Percentiles rank a stretch among this genome's conserved stretches.
Evolutionary conservation across 2,113 vertebrate species (phyloP).

Genomic region (Grallaria varia): DNA sequence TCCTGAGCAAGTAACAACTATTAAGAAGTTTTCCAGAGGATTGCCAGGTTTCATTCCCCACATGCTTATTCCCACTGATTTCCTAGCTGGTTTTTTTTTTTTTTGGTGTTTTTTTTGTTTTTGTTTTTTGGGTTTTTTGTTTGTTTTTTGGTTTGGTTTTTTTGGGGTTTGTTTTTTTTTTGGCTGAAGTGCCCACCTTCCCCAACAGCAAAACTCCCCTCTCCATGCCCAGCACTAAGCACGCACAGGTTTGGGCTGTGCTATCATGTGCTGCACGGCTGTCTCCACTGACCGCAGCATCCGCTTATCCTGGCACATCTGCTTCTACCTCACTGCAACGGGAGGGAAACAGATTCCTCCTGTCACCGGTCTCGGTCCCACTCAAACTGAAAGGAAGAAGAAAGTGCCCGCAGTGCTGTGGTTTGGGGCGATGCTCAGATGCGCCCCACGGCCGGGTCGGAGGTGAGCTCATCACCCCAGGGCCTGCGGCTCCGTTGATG

Average conservation of each 20-base stretch:
- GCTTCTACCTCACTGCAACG: not conserved
- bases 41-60: not conserved
- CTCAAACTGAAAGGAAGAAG: not conserved
- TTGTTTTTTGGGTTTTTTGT: not conserved
- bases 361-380: not conserved
- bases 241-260: not conserved
- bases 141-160: too few species aligned
- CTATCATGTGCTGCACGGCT: rapidly evolving
- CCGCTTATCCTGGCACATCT: not conserved
- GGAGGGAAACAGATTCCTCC: not conserved
- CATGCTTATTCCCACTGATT: not conserved
- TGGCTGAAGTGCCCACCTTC: not conserved
- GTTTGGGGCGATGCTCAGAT: not conserved
- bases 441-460: not conserved
- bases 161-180: not conserved
- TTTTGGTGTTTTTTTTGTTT: not conserved
- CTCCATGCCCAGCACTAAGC: rapidly evolving
- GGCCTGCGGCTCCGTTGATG: constrained; percentile 43
- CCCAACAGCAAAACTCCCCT: not conserved
- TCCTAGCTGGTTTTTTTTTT: not conserved
- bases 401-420: not conserved
- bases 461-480: not conserved
- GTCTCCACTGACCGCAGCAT: not conserved
- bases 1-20: not conserved
- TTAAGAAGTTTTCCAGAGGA: not conserved